phyloP scores from a whole-genome alignment of 2,113 vertebrate species.

The Genyomyrus donnyi region DNA sequence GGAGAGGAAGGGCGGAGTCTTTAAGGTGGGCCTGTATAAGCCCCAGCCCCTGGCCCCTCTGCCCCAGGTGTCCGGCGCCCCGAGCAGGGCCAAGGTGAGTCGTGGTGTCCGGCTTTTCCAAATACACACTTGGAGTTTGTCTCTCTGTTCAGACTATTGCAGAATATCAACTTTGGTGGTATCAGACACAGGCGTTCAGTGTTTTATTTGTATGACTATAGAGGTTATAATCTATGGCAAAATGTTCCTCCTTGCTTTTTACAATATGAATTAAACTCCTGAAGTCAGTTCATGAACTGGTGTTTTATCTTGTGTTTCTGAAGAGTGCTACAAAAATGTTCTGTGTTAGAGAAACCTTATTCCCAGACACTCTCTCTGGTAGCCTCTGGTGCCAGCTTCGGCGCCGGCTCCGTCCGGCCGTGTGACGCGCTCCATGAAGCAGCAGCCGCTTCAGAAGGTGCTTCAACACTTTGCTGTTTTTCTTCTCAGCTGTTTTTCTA shows the following conservation, averaged over 20 bases:
- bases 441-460: constrained; percentile 41
- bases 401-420: constrained; percentile 36
- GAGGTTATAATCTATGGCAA: neutral
- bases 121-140: neutral
- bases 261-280: neutral
- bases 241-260: neutral
- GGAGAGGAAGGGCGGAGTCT: constrained; percentile 63
- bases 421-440: constrained; percentile 62
- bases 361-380: neutral
- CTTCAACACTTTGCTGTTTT: neutral
- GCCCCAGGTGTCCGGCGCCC: constrained; percentile 11
- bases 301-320: neutral
- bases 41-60: constrained; percentile 50
- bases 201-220: neutral
- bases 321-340: neutral
- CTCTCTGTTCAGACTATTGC: neutral
- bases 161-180: neutral
- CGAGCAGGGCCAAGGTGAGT: constrained; percentile 51
- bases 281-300: neutral
- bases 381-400: rapidly evolving
- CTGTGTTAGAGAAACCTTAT: neutral
- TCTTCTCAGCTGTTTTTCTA: neutral
- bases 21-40: constrained; percentile 77
- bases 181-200: neutral
- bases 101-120: neutral